phyloP scores from a whole-genome alignment of 2,113 vertebrate species.

The Callaeas wilsoni region DNA sequence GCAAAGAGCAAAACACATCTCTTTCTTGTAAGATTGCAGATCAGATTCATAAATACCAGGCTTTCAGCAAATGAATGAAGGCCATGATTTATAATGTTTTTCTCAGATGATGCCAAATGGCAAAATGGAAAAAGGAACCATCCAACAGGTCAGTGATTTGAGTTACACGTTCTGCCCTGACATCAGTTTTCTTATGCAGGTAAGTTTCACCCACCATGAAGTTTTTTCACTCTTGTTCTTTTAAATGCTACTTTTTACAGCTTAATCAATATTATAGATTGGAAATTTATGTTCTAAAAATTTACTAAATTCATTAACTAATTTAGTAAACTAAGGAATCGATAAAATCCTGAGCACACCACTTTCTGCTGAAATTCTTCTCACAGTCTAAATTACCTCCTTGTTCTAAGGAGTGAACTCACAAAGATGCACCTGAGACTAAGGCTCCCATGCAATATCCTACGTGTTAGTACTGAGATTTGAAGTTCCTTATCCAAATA shows the following conservation, averaged over 20 bases:
- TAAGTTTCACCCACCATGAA: rapidly evolving
- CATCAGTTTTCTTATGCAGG: neutral
- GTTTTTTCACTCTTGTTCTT: neutral
- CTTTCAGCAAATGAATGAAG: neutral
- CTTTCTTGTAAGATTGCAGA: neutral
- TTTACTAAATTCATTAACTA: neutral
- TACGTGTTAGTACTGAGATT: neutral
- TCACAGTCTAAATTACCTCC: neutral
- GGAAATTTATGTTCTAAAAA: neutral
- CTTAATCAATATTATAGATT: neutral
- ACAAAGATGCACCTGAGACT: rapidly evolving
- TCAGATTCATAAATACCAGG: neutral
- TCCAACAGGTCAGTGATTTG: neutral
- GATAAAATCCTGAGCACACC: neutral
- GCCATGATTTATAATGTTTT: neutral
- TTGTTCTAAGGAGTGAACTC: neutral
- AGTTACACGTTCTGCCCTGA: neutral
- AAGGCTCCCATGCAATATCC: neutral
- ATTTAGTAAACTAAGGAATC: neutral
- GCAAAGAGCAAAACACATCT: neutral
- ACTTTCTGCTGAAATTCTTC: neutral
- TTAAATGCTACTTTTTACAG: neutral
- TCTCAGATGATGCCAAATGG: neutral
- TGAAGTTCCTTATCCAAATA: rapidly evolving
- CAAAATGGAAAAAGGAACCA: neutral